phyloP scores from a whole-genome alignment of 2,888 invertebrate species.

The Trichogramma dendrolimi region DNA sequence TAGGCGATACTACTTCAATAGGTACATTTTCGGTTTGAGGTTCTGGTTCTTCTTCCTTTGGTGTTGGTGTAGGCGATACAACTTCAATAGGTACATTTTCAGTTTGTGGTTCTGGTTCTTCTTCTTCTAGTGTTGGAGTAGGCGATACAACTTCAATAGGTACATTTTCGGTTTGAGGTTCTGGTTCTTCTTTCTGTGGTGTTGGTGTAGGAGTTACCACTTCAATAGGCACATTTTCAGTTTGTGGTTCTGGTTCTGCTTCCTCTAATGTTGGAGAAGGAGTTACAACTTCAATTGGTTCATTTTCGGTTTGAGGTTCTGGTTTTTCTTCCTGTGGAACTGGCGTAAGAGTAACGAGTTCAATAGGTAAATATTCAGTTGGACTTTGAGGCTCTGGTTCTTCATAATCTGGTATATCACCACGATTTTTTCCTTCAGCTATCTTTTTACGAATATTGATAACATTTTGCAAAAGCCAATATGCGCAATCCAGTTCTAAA shows the following conservation, averaged over 20 bases:
- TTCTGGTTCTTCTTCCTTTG: not conserved
- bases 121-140: not conserved
- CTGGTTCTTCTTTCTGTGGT: not conserved
- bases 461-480: no score
- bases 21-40: not conserved
- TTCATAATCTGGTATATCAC: not conserved
- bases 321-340: not conserved
- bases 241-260: not conserved
- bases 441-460: no score
- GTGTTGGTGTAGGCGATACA: no score
- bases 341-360: not conserved
- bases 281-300: not conserved
- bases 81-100: no score
- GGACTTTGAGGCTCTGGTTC: not conserved
- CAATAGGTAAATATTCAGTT: no score
- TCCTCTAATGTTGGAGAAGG: not conserved
- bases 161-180: no score
- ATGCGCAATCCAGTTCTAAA: no score
- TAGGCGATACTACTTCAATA: not conserved
- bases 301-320: not conserved
- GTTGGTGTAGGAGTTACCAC: not conserved
- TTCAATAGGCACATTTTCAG: not conserved
- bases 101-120: no score
- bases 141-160: not conserved
- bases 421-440: not conserved